Evolutionary conservation across 2,113 vertebrate species (phyloP), one percentile per base, ranked within the genome.

Genomic region (Neopipo cinnamomea): DNA sequence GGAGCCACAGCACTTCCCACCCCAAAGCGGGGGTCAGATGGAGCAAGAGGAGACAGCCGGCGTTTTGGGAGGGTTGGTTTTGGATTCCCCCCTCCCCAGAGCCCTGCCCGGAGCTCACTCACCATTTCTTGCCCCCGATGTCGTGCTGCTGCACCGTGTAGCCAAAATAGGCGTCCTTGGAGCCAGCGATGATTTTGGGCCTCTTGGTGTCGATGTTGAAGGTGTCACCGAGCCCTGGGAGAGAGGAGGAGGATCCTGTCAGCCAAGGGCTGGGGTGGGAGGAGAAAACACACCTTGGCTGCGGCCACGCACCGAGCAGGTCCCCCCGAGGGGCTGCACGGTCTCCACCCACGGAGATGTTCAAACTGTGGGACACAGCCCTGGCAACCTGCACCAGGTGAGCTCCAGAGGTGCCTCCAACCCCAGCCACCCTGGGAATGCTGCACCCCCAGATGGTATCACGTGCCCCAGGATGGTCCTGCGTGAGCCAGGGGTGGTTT

Each of bases 81-180:
- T 3, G 6, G 56, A 18, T 9, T 24, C 14, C 31, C 1, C 0
- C 2, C 0, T 24, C 78, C 8, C 9, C 15, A 17, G 67, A 75
- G 21, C 21, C 33, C 1, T 20, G 75, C 8, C 10, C 17, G 13
- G 68, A 71, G 18, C 21, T 30, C 1, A 74, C 98, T 98, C 96
- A 99, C 99, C 99, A 99, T 95, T 99, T 99, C 94, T 99, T 98
- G 35, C 98, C 99, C 2, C 98, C 97, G 5, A 99, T 98, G 63
- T 98, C 97, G 19, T 99, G 99, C 95, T 99, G 99, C 95, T 99
- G 99, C 74, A 99, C 99, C 0, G 99, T 99, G 98, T 99, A 99
- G 83, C 99, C 99, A 61, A 99, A 99, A 95, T 99, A 99, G 0
- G 99, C 98, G 11, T 98, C 98, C 94, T 97, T 98, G 4, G 99